Conservation (phyloP, 2,888 invertebrate genomes). For the Linnaemya tessellans region DNA sequence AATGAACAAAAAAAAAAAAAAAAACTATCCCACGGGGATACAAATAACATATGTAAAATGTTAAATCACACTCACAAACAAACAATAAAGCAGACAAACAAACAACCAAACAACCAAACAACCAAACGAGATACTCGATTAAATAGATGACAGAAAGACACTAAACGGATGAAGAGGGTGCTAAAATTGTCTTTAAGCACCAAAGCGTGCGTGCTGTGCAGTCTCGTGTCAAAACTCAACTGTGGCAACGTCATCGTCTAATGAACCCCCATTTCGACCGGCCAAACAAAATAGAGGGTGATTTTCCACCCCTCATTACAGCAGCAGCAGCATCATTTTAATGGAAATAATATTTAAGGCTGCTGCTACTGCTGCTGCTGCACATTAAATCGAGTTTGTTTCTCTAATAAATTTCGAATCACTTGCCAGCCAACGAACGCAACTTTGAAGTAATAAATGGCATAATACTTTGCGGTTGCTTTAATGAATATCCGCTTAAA, state of each 20-base stretch:
- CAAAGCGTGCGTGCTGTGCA: conserved; percentile 81
- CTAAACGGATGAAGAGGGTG: conserved; percentile 77
- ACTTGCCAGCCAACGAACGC: conserved; percentile 44
- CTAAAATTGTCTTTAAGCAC: conserved; percentile 81
- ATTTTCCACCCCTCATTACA: conserved; percentile 44
- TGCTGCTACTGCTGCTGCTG: conserved; percentile 21
- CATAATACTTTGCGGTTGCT: conserved; percentile 78
- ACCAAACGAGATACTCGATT: conserved; percentile 69
- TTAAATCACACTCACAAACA: conserved; percentile 76
- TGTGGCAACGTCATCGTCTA: conserved; percentile 47
- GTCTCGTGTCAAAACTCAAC: conserved; percentile 43
- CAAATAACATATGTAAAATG: conserved; percentile 84
- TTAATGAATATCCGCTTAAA: conserved; percentile 82
- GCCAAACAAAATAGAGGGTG: conserved; percentile 51
- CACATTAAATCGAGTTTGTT: conserved; percentile 37
- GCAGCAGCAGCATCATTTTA: conserved; percentile 37
- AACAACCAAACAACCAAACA: conserved; percentile 37
- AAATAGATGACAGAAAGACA: conserved; percentile 64
- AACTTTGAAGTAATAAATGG: conserved; percentile 58
- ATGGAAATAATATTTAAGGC: conserved; percentile 18
- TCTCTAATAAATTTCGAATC: conserved; percentile 27
- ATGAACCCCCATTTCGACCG: conserved; percentile 23
- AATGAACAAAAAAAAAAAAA: conserved; percentile 40
- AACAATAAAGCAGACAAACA: conserved; percentile 11
- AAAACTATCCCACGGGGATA: conserved; percentile 83